Percentiles rank a stretch among this genome's conserved stretches.
Conservation (phyloP, 2,888 invertebrate species). For the Dichetophora obliterata region DNA sequence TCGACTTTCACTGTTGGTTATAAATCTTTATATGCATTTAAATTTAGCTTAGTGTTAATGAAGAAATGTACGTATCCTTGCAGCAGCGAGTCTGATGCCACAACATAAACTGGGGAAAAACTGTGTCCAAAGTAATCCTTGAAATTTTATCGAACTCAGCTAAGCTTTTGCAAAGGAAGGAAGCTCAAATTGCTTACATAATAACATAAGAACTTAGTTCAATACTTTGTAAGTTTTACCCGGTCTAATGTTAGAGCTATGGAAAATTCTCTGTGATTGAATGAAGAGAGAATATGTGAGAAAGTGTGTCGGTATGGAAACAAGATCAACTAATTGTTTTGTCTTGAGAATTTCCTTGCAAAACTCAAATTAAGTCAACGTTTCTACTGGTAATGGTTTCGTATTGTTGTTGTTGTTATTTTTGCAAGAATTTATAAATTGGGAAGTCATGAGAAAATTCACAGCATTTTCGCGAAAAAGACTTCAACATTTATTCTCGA, state of each 20-base stretch:
- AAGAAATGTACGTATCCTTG: neutral
- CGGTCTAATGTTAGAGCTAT: too few species aligned
- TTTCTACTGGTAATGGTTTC: neutral
- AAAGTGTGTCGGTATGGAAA: neutral
- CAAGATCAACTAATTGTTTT: neutral
- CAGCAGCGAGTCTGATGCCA: too few species aligned
- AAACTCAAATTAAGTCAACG: neutral
- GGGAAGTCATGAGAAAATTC: conserved; percentile 49
- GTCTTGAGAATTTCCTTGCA: conserved; percentile 13
- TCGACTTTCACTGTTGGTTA: too few species aligned
- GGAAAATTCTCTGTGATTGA: too few species aligned
- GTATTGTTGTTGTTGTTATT: conserved; percentile 12
- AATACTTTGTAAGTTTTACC: neutral
- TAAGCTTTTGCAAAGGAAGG: neutral
- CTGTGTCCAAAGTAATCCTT: too few species aligned
- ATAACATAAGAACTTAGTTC: conserved; percentile 20
- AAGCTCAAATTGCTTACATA: neutral
- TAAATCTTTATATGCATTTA: too few species aligned
- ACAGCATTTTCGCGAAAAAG: neutral
- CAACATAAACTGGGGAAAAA: too few species aligned
- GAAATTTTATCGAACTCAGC: too few species aligned
- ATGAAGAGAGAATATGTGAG: too few species aligned
- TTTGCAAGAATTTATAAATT: conserved; percentile 42
- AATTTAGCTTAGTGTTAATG: neutral
- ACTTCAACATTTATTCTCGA: neutral